phyloP scores from a whole-genome alignment of 1,140 invertebrate genomes.

The Alviniconcha marisindica region DNA sequence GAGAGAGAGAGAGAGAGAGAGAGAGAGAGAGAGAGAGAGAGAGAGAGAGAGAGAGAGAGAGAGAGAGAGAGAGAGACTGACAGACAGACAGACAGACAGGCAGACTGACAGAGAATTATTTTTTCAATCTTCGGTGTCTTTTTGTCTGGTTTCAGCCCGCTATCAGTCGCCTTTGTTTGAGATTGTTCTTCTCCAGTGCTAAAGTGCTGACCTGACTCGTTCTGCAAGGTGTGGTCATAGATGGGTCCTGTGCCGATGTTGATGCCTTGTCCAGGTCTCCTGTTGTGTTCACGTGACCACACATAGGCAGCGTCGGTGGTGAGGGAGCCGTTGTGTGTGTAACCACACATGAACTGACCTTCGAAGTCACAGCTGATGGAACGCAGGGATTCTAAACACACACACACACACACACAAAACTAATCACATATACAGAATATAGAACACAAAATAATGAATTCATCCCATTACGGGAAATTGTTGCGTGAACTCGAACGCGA shows the following conservation, averaged over 20 bases:
- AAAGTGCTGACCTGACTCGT: constrained; percentile 51
- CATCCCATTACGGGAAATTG: too few species aligned
- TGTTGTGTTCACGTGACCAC: constrained; percentile 17
- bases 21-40: background rate
- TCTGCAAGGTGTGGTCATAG: constrained; percentile 54
- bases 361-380: constrained; percentile 66
- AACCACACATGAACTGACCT: constrained; percentile 64
- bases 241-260: constrained; percentile 61
- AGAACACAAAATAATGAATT: too few species aligned
- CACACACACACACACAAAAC: too few species aligned
- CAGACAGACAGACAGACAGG: background rate
- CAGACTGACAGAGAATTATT: background rate
- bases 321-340: constrained; percentile 43
- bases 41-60: background rate
- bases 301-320: constrained; percentile 47
- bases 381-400: constrained; percentile 46
- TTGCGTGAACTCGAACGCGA: too few species aligned
- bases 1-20: background rate
- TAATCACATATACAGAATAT: background rate
- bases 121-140: too few species aligned
- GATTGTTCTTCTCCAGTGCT: too few species aligned
- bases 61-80: background rate
- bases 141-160: background rate
- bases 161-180: too few species aligned
- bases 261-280: constrained; percentile 37